These are phyloP conservation scores for Tinamus guttatus DNA, from an alignment of 2,113 vertebrate species.

Conservation along the genomic window DNA sequence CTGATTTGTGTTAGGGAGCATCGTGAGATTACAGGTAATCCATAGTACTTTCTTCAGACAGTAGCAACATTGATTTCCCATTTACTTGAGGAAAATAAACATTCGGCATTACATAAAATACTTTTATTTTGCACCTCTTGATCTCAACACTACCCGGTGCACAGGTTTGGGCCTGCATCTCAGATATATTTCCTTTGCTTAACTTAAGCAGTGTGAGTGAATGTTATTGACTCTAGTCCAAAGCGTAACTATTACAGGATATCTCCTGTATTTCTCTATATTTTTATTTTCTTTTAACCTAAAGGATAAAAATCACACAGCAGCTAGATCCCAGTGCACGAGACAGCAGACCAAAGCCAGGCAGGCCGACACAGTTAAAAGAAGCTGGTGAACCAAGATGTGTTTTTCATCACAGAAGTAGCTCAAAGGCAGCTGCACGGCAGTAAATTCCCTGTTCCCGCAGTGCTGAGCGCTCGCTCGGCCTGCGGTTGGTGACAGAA, in stretches of 20 bases:
- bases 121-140: neutral
- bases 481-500: neutral
- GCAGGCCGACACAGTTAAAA: neutral
- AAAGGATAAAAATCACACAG: neutral
- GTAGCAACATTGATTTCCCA: neutral
- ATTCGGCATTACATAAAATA: neutral
- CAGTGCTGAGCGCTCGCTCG: neutral
- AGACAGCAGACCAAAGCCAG: neutral
- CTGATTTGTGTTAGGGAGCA: neutral
- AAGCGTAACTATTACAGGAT: neutral
- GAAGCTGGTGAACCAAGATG: neutral
- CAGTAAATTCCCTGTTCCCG: neutral
- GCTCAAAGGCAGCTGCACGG: neutral
- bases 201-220: neutral
- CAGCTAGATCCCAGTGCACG: neutral
- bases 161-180: accelerated
- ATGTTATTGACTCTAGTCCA: neutral
- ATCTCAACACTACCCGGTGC: neutral
- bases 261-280: neutral
- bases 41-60: neutral
- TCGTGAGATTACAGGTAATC: neutral
- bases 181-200: neutral
- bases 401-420: neutral
- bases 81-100: neutral
- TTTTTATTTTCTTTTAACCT: neutral